A percentile compares a stretch with the other conserved stretches of the same genome.
Conservation (phyloP, 2,888 invertebrate species). For the Macrosiphum euphorbiae region DNA sequence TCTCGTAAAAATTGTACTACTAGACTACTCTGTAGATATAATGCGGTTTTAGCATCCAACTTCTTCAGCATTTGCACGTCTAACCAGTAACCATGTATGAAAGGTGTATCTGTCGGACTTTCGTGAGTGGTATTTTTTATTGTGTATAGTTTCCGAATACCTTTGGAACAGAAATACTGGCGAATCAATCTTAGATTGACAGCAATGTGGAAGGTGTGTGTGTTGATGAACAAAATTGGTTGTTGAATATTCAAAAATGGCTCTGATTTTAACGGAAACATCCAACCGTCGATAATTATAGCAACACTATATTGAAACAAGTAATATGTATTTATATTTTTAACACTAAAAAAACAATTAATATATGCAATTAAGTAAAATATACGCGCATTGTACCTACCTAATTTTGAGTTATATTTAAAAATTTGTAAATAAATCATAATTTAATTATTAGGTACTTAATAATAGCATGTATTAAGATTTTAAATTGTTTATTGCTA, state of each 20-base stretch:
- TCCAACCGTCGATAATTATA: slow-evolving; percentile 76
- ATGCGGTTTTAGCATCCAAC: slow-evolving; percentile 70
- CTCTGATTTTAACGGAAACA: slow-evolving; percentile 74
- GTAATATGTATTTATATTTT: neutral
- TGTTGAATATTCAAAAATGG: slow-evolving; percentile 71
- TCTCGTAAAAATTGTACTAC: slow-evolving; percentile 71
- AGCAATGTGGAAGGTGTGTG: slow-evolving; percentile 74
- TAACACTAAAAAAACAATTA: neutral
- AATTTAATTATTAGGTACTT: neutral
- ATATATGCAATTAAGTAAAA: neutral
- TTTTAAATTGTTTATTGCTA: neutral
- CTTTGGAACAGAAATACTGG: slow-evolving; percentile 42
- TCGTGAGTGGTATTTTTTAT: slow-evolving; percentile 72
- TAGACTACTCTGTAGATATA: slow-evolving; percentile 71
- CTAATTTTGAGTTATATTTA: neutral
- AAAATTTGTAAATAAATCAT: neutral
- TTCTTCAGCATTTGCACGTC: slow-evolving; percentile 72
- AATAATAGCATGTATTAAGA: neutral
- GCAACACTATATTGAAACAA: slow-evolving; percentile 70
- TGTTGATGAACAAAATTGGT: slow-evolving; percentile 75
- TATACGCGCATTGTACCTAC: neutral
- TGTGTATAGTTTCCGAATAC: slow-evolving; percentile 29
- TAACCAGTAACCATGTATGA: slow-evolving; percentile 72
- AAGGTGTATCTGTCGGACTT: slow-evolving; percentile 72
- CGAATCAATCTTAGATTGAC: slow-evolving; percentile 71